Base-by-base conservation (phyloP, 2,797 vertebrate species). In the Leuciscus waleckii region DNA sequence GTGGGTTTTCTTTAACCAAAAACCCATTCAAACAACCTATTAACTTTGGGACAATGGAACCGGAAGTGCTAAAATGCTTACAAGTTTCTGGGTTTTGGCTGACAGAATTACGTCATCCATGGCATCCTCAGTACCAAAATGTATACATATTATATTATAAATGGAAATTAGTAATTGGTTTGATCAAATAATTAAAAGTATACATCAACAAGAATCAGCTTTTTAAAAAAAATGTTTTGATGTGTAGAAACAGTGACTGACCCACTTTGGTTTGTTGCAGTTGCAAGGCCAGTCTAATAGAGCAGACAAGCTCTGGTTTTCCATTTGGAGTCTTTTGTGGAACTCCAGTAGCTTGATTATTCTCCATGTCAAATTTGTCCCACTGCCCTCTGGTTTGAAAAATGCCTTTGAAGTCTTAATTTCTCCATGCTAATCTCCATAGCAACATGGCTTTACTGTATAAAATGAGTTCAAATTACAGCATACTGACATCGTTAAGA, bases 401-500 rank as follows among this genome's bases (percentile, higher is more conserved):
- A 63, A 79, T 46, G 9, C 21, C 58, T 79, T 79, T 79, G 58
- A 65, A 49, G 39, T 79, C 17, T 46, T 65, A 65, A 46, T 65
- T 61, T 79, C 37, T 37, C n/a, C 9, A 11, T 54, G 58, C 41
- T 84, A 37, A 74, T 84, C 43, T 61, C 86, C 70, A 74, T 80
- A 74, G 86, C 76, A 87, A 86, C 81, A 77, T 63, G 39, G 32
- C 41, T 29, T 58, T 85, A 26, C 4, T 19, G 19, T 32, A 32
- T 19, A 21, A 71, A 46, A 58, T 14, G 63, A 68, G 51, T 82
- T 19, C 0, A 14, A 82, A 71, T 29, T 43, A 35, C 54, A 78
- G n/a, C 46, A 54, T 26, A 14, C 49, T 78, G 46, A 43, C 32
- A 73, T 73, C 17, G 0, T 76, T 49, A 71, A 68, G 17, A 51